Evolutionary conservation across 1,140 invertebrate species (phyloP).

Genomic region (Thalassaphorura encarpata): DNA sequence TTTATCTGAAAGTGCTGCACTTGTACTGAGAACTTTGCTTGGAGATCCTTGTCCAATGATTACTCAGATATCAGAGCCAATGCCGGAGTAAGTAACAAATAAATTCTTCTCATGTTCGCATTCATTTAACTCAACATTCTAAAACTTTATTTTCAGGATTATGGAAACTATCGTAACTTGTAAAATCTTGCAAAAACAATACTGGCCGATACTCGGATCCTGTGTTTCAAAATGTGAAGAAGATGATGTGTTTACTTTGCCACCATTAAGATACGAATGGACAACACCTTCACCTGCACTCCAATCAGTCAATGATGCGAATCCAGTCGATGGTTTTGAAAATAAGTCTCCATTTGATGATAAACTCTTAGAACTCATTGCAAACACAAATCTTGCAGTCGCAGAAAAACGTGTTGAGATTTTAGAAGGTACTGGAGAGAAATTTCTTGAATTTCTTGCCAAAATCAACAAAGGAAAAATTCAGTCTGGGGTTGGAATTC

Average conservation of each 20-base stretch:
- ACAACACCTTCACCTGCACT: slow-evolving; percentile 52
- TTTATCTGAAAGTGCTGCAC: slow-evolving; percentile 74
- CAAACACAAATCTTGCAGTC: too few species aligned
- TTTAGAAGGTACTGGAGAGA: too few species aligned
- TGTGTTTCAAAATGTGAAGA: slow-evolving; percentile 36
- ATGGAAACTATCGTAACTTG: slow-evolving; percentile 70
- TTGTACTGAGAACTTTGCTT: slow-evolving; percentile 70
- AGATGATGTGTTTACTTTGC: not conserved
- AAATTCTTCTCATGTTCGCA: too few species aligned
- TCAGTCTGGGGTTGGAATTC: too few species aligned
- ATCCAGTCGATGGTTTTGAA: too few species aligned
- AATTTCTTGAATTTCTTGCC: too few species aligned
- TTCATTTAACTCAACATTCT: slow-evolving; percentile 53
- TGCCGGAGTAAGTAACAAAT: slow-evolving; percentile 45
- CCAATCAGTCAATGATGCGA: too few species aligned
- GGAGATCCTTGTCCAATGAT: slow-evolving; percentile 69
- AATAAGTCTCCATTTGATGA: too few species aligned
- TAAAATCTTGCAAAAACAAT: not conserved
- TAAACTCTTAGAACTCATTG: too few species aligned
- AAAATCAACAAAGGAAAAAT: too few species aligned
- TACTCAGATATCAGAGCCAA: slow-evolving; percentile 41
- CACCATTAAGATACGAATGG: not conserved
- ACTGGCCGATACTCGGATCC: slow-evolving; percentile 56
- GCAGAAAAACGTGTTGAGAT: too few species aligned
- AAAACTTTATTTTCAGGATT: slow-evolving; percentile 69